Base-by-base conservation (phyloP, 2,113 vertebrate species). In the Arenaria interpres region DNA sequence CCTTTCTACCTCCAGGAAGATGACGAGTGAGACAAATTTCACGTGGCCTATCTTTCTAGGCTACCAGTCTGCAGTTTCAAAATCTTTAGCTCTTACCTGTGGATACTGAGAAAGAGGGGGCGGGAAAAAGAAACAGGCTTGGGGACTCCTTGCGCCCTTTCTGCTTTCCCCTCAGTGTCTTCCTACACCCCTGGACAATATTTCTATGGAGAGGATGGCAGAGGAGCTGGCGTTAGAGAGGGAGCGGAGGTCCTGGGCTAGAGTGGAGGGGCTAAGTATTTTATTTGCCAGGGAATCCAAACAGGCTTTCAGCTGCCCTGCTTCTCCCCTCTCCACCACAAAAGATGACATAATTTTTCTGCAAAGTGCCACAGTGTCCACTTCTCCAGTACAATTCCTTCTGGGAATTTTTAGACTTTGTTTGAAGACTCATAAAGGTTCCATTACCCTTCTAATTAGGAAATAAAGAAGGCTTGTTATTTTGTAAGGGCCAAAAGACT, bases 371-470 rank as follows among this genome's bases (percentile, higher is more conserved):
- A 85, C 41, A 28, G 62, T 54, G 57, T 57, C 60, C 48, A 45
- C 88, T 93, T 96, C 87, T 82, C 67, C 67, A 93, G 45, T 41
- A 53, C 1, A 2, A 46, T 39, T 93, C 59, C 69, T 85, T 76
- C 59, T 90, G 76, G 82, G 66, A 74, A 45, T 66, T 90, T 85
- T 87, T 53, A 89, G 84, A 63, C 46, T 46, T 46, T 45, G 28
- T 56, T 33, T 89, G 90, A 93, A 78, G 56, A 77, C 46, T 91
- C 82, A 45, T 81, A 88, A 95, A 91, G 67, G 25, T 88, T 86
- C 90, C 14, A 24, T 93, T 91, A 79, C 71, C 72, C 48, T 89
- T 94, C 76, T 93, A 93, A 95, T 90, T 95, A 73, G 57, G 76
- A 94, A 94, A 85, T 88, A 90, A 95, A 84, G 72, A 62, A 35